These are phyloP conservation scores for Crocallis elinguaria DNA, from an alignment of 2,888 invertebrate species.

Conservation along the genomic window DNA sequence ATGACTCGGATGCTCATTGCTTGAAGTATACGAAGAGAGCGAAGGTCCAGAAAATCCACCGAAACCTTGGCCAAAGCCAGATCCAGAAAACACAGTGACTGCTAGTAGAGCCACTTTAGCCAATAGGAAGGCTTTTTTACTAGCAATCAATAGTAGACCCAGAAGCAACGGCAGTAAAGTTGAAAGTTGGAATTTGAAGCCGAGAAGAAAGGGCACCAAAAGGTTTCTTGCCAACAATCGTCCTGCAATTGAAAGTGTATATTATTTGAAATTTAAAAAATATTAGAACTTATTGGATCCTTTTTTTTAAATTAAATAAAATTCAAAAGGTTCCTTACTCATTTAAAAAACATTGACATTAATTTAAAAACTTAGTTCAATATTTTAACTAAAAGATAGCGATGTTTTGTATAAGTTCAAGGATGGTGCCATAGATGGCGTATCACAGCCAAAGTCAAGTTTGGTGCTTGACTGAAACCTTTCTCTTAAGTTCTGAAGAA, in stretches of 20 bases:
- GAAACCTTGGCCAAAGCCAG: constrained; percentile 69
- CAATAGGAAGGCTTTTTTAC: constrained; percentile 91
- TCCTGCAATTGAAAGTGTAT: constrained; percentile 82
- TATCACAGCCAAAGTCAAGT: constrained; percentile 43
- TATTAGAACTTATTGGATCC: no score
- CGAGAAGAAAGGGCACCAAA: constrained; percentile 90
- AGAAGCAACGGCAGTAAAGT: constrained; percentile 90
- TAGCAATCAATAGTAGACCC: constrained; percentile 88
- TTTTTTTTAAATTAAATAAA: no score
- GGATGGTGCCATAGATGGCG: constrained; percentile 51
- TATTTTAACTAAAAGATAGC: not conserved
- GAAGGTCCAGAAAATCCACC: constrained; percentile 48
- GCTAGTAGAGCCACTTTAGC: constrained; percentile 90
- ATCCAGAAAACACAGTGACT: constrained; percentile 87
- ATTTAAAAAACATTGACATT: no score
- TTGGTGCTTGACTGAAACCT: constrained; percentile 45
- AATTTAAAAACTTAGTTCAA: no score
- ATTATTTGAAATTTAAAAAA: not conserved
- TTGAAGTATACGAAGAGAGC: constrained; percentile 62
- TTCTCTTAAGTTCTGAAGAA: constrained; percentile 40
- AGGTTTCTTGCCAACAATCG: constrained; percentile 89
- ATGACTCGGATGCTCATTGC: constrained; percentile 60
- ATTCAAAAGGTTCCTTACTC: no score
- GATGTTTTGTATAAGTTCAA: constrained; percentile 28
- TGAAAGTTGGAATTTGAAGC: constrained; percentile 91